Evolutionary conservation across 2,113 vertebrate genomes (phyloP).

Genomic region (Oncorhynchus keta): DNA sequence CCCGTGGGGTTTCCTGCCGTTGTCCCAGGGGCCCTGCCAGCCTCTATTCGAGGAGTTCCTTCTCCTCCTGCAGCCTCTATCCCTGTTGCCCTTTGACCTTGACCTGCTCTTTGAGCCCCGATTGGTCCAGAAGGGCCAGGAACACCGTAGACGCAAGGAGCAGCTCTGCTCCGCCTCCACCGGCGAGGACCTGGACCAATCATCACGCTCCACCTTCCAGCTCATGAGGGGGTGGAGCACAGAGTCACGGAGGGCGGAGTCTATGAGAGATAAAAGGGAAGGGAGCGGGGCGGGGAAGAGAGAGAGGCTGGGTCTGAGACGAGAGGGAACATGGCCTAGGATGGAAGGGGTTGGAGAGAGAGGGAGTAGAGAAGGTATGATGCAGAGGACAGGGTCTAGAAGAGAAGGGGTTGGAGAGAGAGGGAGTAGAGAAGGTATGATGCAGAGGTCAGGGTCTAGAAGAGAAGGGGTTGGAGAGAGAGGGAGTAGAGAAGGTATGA

Average conservation of each 20-base stretch:
- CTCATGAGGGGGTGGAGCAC: slow-evolving; percentile 80
- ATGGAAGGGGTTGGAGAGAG: slow-evolving; percentile 38
- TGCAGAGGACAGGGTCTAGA: neutral
- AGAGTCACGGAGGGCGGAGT: slow-evolving; percentile 42
- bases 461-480: slow-evolving; percentile 30
- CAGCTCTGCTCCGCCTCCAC: slow-evolving; percentile 78
- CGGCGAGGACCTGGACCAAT: slow-evolving; percentile 81
- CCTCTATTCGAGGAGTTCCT: slow-evolving; percentile 90
- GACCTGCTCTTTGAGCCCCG: slow-evolving; percentile 91
- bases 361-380: neutral
- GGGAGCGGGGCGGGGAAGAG: slow-evolving; percentile 23
- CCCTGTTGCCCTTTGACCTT: slow-evolving; percentile 92
- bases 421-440: neutral
- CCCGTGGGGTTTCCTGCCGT: slow-evolving; percentile 86
- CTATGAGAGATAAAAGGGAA: neutral
- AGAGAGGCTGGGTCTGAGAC: slow-evolving; percentile 51
- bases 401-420: slow-evolving; percentile 30
- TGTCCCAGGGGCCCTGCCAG: slow-evolving; percentile 84
- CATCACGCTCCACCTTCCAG: slow-evolving; percentile 89
- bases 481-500: neutral
- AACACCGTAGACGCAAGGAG: slow-evolving; percentile 89
- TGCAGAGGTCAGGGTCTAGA: neutral
- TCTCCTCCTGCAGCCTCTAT: slow-evolving; percentile 91
- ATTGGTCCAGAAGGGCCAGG: slow-evolving; percentile 84
- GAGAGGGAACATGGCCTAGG: slow-evolving; percentile 59